Base-by-base conservation (phyloP, 2,888 invertebrate genomes). In the Eristalis tenax region DNA sequence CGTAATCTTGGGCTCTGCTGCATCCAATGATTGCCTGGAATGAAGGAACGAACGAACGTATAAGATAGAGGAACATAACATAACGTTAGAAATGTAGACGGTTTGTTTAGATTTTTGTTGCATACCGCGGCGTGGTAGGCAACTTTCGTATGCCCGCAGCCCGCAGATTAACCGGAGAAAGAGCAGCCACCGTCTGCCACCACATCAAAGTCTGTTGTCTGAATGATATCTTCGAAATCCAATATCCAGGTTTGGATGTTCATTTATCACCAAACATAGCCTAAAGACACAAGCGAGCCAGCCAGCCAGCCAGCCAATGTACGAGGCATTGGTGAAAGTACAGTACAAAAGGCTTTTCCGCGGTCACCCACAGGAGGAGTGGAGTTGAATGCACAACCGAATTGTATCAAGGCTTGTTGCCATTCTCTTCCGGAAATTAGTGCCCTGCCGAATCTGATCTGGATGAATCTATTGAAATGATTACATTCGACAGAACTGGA, bases 1-100 rank as follows among this genome's bases (percentile, higher is more conserved):
- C 87, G 83, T 87, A 87, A 87, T 87, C 87, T 83, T 87, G 87
- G 59, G 87, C 83, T 83, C 71, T 79, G 83, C 76, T 83, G 56
- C 79, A 73, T 83, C 87, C 87, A 69, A 87, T 76, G 75, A 87
- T 87, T 83, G 73, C 76, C 87, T 87, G 75, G 73, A 87, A 87
- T 76, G 69, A 50, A 57, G 74, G 56, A 74, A 70, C 56, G 56
- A 77, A 82, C 70, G n/a, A 78, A 86, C 73, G 63, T 65, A 86
- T 83, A 43, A 78, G 73, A 86, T 77, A 18, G 3, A 73, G 28
- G 35, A 50, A 71, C 66, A 83, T 79, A 68, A 69, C 76, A 80
- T 76, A 64, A 83, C 75, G 59, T 79, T 73, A 79, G 70, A 68
- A 61, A 79, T 69, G 28, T 6, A 61, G 15, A 61, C 10, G 22